phyloP scores from a whole-genome alignment of 2,113 vertebrate genomes.

The Variabilichromis moorii region DNA sequence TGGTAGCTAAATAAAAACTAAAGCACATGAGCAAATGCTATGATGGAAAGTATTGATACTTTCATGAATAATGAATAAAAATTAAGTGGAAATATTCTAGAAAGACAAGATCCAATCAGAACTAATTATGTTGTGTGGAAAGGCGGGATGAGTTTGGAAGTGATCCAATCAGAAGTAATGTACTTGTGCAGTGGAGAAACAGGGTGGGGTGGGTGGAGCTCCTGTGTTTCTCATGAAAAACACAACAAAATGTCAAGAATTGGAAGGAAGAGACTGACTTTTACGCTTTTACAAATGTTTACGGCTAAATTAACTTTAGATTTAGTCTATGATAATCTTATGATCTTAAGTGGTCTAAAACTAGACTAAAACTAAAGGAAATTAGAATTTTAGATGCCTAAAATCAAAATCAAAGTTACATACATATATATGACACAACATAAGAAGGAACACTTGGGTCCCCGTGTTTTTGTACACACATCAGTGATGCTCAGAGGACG shows the following conservation, averaged over 20 bases:
- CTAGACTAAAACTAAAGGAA: not conserved
- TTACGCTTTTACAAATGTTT: not conserved
- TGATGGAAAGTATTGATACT: not conserved
- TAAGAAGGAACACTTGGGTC: not conserved
- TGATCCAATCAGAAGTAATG: not conserved
- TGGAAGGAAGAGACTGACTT: not conserved
- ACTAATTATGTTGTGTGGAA: not conserved
- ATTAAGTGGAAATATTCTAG: not conserved
- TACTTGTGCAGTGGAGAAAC: not conserved
- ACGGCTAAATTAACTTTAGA: rapidly evolving
- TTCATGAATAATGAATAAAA: not conserved
- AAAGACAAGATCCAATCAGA: not conserved
- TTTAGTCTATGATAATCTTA: not conserved
- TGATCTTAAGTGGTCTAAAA: not conserved
- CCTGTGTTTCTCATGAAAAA: not conserved
- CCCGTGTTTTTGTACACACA: not conserved
- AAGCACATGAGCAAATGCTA: not conserved
- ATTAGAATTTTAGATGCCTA: not conserved
- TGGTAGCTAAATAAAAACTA: not conserved
- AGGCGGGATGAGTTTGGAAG: not conserved
- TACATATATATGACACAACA: not conserved
- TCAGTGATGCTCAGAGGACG: not conserved
- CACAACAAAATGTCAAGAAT: not conserved
- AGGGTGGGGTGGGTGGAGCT: not conserved
- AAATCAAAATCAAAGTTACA: not conserved